phyloP scores from a whole-genome alignment of 2,888 invertebrate species.

The Anthophora plumipes region DNA sequence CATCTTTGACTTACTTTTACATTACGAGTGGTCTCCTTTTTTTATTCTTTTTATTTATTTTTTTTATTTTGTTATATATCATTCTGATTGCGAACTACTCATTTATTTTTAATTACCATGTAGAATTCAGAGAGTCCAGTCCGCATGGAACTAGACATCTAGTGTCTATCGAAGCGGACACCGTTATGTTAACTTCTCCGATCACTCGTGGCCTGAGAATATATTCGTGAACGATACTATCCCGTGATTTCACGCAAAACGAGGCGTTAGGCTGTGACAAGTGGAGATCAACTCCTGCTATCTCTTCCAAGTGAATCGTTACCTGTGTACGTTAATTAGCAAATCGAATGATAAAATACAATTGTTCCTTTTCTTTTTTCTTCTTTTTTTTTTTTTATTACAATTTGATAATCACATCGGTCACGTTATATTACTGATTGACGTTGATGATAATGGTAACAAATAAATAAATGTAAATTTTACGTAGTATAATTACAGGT shows the following conservation, averaged over 20 bases:
- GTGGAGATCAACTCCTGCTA: constrained; percentile 77
- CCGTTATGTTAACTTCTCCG: constrained; percentile 86
- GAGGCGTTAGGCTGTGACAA: constrained; percentile 68
- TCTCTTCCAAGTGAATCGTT: constrained; percentile 76
- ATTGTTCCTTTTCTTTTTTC: too few species aligned
- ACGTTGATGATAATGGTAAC: too few species aligned
- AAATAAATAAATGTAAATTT: too few species aligned
- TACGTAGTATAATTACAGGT: not conserved
- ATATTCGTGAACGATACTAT: constrained; percentile 80
- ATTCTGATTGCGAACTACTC: not conserved
- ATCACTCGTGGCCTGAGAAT: constrained; percentile 78
- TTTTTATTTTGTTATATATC: not conserved
- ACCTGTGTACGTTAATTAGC: constrained; percentile 62
- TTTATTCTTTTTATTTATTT: too few species aligned
- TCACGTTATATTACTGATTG: too few species aligned
- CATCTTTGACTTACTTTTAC: not conserved
- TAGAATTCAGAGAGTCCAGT: constrained; percentile 84
- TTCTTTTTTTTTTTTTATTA: too few species aligned
- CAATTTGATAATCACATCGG: not conserved
- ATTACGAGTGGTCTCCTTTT: not conserved
- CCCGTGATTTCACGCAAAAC: constrained; percentile 78
- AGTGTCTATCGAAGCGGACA: constrained; percentile 85
- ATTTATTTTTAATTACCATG: constrained; percentile 80
- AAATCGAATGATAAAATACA: not conserved
- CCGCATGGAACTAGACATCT: constrained; percentile 84